Evolutionary conservation across 2,888 invertebrate genomes (phyloP).

Genomic region (Xylophagus ater): DNA sequence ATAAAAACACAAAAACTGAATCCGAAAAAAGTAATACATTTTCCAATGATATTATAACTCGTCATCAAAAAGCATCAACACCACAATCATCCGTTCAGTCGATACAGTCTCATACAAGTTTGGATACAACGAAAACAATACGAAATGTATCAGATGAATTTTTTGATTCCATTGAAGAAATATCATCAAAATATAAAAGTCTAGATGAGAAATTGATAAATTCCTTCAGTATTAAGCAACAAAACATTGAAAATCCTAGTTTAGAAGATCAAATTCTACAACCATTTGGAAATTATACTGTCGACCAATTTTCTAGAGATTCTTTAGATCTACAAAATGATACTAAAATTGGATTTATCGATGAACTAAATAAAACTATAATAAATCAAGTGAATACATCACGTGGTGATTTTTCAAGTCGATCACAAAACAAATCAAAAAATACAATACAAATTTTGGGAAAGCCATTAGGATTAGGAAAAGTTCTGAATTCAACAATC

Average conservation of each 20-base stretch:
- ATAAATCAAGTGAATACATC: constrained; percentile 22
- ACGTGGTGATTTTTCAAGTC: constrained; percentile 20
- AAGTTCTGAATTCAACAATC: constrained; percentile 13
- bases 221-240: too few species aligned
- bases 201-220: constrained; percentile 3
- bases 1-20: too few species aligned
- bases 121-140: too few species aligned
- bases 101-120: too few species aligned
- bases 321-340: constrained; percentile 14
- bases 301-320: constrained; percentile 17
- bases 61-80: too few species aligned
- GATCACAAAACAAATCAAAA: background rate
- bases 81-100: too few species aligned
- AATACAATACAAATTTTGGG: constrained; percentile 12
- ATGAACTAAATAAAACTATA: constrained; percentile 19
- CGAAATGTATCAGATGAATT: constrained; percentile 9
- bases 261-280: too few species aligned
- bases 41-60: too few species aligned
- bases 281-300: too few species aligned
- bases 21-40: too few species aligned
- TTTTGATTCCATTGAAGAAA: constrained; percentile 14
- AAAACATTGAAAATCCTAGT: too few species aligned
- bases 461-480: constrained; percentile 15
- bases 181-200: constrained; percentile 1
- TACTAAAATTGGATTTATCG: constrained; percentile 1